Conservation (phyloP, 1,140 invertebrate species). For the Halyomorpha halys region DNA sequence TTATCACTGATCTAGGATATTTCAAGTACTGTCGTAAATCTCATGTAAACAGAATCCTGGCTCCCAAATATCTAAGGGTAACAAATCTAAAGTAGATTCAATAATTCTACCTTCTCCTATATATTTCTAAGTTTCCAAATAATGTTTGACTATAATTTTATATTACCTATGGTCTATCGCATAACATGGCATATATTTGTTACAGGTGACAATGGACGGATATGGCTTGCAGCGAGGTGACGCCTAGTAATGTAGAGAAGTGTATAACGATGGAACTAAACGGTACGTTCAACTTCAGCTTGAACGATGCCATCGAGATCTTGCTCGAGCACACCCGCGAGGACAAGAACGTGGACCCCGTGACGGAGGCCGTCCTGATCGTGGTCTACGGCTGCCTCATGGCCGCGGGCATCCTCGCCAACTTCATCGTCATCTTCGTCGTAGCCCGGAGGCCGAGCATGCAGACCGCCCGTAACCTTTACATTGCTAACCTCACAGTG, state of each 20-base stretch:
- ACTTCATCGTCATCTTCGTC: constrained; percentile 38
- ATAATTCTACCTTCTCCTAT: no score
- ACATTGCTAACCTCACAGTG: constrained; percentile 47
- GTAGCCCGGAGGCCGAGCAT: constrained; percentile 37
- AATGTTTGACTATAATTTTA: no score
- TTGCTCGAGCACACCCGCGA: constrained; percentile 27
- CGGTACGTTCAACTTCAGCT: constrained; percentile 32
- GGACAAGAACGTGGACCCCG: constrained; percentile 27
- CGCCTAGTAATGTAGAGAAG: neutral
- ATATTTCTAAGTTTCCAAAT: no score
- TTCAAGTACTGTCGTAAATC: no score
- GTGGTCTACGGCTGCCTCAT: constrained; percentile 34
- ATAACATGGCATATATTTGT: no score
- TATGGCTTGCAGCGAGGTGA: constrained; percentile 16
- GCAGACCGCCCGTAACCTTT: constrained; percentile 45
- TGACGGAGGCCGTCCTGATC: constrained; percentile 27
- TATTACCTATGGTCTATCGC: no score
- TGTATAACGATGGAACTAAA: constrained; percentile 30
- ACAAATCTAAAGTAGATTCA: no score
- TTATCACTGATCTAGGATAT: no score
- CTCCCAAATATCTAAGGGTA: no score
- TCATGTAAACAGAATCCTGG: no score
- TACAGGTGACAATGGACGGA: neutral
- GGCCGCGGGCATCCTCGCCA: constrained; percentile 36
- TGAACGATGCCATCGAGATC: constrained; percentile 30